Base-by-base conservation (phyloP, 2,797 vertebrate genomes). In the Coendou prehensilis region DNA sequence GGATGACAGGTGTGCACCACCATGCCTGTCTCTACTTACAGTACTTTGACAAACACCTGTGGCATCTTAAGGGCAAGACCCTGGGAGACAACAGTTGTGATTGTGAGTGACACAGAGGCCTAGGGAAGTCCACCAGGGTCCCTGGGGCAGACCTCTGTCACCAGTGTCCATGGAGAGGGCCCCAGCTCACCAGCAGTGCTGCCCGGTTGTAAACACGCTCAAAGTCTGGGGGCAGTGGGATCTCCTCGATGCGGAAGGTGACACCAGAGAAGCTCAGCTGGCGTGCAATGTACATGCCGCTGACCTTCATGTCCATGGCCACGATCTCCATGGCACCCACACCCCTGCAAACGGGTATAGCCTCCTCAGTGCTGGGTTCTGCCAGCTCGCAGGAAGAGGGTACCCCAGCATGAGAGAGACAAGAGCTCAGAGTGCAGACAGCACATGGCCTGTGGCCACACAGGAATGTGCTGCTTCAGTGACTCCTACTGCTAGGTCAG, bases 291-390 rank as follows among this genome's bases (percentile, higher is more conserved):
- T 99, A 99, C 99, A 99, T 99, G 93, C 99, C 99, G 9, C 99
- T 99, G 97, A 99, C 99, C 98, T 99, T 99, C 99, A 99, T 99
- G 98, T 99, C 99, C 99, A 99, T 99, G 71, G 99, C 99, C 93
- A 99, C 99, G 0, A 99, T 99, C 98, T 99, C 99, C 99, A 99
- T 99, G 2, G 99, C 99, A 0, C 99, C 99, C 0, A 99, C 99
- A 2, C 99, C 99, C 98, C 99, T 99, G 98, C 23, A 0, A 78
- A 94, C 1, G 41, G 41, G 33, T 7, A 64, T 9, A 54, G 28
- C 33, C 57, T 23, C 76, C 76, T 91, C 47, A 96, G 91, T 28
- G 7, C 37, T 20, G 9, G 20, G 52, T 45, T n/a, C 73, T 59
- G 9, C 6, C 2, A 1, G 0, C 52, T 45, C 20, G 13, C 6